Conservation (phyloP, 2,888 invertebrate genomes). For the Eledona agricola region DNA sequence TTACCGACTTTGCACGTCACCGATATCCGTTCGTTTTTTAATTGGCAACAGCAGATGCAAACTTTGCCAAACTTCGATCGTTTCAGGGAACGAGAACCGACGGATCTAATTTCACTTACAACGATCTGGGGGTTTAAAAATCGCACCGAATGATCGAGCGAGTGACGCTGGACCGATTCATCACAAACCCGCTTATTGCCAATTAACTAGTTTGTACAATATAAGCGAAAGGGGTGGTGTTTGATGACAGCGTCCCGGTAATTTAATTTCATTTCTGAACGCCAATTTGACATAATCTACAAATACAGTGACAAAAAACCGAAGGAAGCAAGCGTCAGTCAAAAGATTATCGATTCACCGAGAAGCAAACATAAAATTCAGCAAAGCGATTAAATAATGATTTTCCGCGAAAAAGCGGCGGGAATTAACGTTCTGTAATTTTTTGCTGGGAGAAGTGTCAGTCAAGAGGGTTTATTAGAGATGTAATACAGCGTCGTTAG, state of each 20-base stretch:
- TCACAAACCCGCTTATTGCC: conserved; percentile 34
- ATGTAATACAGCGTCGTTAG: conserved; percentile 27
- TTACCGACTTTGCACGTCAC: too few relatives aligned
- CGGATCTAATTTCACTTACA: too few relatives aligned
- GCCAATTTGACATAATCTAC: too few relatives aligned
- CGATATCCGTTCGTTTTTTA: too few relatives aligned
- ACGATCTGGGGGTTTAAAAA: conserved; percentile 16
- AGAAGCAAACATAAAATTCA: too few relatives aligned
- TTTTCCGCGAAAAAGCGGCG: conserved; percentile 1
- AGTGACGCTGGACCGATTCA: conserved; percentile 32
- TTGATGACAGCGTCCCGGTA: too few relatives aligned
- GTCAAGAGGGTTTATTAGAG: conserved; percentile 23
- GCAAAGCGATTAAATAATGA: conserved; percentile 6
- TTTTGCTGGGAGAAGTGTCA: conserved; percentile 17
- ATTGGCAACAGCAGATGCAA: too few relatives aligned
- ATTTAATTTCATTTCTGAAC: conserved; percentile 17
- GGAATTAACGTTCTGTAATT: conserved; percentile 12
- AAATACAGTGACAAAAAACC: too few relatives aligned
- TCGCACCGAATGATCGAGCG: conserved; percentile 27
- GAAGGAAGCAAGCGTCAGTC: too few relatives aligned
- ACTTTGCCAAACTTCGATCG: too few relatives aligned
- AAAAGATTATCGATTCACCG: too few relatives aligned
- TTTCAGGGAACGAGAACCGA: too few relatives aligned
- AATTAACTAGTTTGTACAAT: conserved; percentile 23
- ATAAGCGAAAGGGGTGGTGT: conserved; percentile 5